Base-by-base conservation (phyloP, 2,888 invertebrate species). In the Lepidocyrtinus sp. region DNA sequence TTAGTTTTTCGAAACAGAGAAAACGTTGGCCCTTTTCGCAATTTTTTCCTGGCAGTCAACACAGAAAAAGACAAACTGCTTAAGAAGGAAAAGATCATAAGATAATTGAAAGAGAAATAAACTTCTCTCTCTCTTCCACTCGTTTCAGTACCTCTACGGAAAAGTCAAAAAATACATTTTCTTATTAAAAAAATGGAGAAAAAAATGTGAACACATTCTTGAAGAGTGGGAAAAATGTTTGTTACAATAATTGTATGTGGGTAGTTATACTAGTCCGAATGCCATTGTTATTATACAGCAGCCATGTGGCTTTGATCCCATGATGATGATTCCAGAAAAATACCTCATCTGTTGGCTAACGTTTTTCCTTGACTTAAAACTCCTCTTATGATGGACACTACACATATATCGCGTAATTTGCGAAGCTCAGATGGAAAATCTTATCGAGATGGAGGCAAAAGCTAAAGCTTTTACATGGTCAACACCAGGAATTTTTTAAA, bases 231-330 rank as follows among this genome's bases (percentile, higher is more conserved):
- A 50, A 12, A 50, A 50, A 50, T 50, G 50, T 50, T 46, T 74
- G 50, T n/a, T 24, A 50, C 74, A 79, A 68, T 74, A 80, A 75
- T 70, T 70, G 70, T 74, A 12, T 36, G 79, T 70, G 74, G 73
- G 79, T 74, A 74, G 79, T 68, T 64, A 15, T 5, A 15, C 62
- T 61, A 72, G 68, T 17, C 50, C 2, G 17, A 50, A 17, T 50
- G n/a, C 50, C 50, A 7, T 50, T 17, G 50, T 12, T 17, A 12
- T 2, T 15, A 15, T 50, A 15, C 12, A 36, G 36, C 36, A 82
- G 77, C 80, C 84, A 84, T 84, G 84, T 84, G 84, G 81, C 75
- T 73, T 69, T 80, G 82, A 81, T 84, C 82, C 84, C 84, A 84
- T 64, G 75, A 70, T 61, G 71, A 65, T 50, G 19, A 70, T 62